Conservation (phyloP, 2,888 invertebrate genomes). For the Noctuana brunneofusca region DNA sequence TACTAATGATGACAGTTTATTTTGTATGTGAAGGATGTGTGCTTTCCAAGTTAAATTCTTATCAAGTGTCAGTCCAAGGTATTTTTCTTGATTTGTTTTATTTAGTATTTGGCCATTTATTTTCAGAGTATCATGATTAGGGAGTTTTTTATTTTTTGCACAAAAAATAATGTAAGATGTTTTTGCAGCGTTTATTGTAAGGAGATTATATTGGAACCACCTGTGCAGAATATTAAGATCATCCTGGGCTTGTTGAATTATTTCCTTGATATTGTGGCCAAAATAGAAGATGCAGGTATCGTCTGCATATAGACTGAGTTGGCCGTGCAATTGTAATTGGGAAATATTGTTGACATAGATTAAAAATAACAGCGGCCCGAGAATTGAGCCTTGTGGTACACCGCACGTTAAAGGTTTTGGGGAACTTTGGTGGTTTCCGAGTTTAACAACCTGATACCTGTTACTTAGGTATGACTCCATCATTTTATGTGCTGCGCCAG, state of each 20-base stretch:
- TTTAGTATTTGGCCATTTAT: not conserved
- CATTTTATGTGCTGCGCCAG: not conserved
- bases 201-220: conserved; percentile 11
- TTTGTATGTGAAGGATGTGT: conserved; percentile 14
- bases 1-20: conserved; percentile 6
- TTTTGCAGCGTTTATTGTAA: conserved; percentile 6
- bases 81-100: conserved; percentile 4
- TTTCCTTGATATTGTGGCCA: not conserved
- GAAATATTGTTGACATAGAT: not conserved
- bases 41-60: conserved; percentile 1
- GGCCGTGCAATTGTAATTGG: not conserved
- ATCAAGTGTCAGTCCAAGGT: conserved; percentile 7
- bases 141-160: conserved; percentile 9
- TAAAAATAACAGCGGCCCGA: not conserved
- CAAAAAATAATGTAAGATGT: conserved; percentile 4
- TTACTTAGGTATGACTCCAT: not conserved
- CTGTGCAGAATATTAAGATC: not conserved
- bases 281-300: conserved; percentile 16
- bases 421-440: not conserved
- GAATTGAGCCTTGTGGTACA: not conserved
- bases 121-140: not conserved
- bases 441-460: not conserved
- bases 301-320: conserved; percentile 14
- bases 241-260: not conserved
- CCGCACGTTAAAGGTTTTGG: not conserved